These are phyloP conservation scores for Allacma fusca DNA, from an alignment of 2,888 invertebrate genomes.

Conservation along the genomic window DNA sequence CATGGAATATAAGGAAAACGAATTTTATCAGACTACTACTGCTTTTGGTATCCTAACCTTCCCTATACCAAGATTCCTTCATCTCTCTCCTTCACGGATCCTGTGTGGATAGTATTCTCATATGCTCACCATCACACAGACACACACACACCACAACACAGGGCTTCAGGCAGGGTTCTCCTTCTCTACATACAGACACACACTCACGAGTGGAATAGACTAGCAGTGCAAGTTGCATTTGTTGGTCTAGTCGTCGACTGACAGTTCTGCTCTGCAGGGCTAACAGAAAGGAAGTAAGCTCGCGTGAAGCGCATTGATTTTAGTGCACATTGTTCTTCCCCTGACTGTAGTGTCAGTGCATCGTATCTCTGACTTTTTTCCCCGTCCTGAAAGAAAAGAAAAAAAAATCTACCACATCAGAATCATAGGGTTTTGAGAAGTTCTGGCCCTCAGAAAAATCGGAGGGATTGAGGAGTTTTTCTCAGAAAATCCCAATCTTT, in stretches of 20 bases:
- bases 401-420: no score
- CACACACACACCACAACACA: no score
- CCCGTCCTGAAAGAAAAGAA: no score
- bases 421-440: no score
- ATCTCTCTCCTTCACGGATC: background rate
- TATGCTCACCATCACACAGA: constrained; percentile 3
- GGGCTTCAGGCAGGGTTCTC: constrained; percentile 13
- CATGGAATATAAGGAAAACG: no score
- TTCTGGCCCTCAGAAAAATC: no score
- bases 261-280: constrained; percentile 22
- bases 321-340: constrained; percentile 19
- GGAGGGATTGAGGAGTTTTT: no score
- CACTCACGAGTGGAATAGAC: constrained; percentile 14
- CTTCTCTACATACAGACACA: no score
- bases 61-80: background rate
- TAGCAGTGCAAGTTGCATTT: constrained; percentile 24
- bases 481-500: no score
- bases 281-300: constrained; percentile 20
- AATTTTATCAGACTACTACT: no score
- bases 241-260: constrained; percentile 25
- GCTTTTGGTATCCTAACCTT: constrained; percentile 8
- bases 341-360: no score
- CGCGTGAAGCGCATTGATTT: constrained; percentile 28
- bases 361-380: no score
- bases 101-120: background rate